A percentile compares a stretch with the other conserved stretches of the same genome.
phyloP scores from a whole-genome alignment of 2,888 invertebrate species.

The Meteorus cinctellus region DNA sequence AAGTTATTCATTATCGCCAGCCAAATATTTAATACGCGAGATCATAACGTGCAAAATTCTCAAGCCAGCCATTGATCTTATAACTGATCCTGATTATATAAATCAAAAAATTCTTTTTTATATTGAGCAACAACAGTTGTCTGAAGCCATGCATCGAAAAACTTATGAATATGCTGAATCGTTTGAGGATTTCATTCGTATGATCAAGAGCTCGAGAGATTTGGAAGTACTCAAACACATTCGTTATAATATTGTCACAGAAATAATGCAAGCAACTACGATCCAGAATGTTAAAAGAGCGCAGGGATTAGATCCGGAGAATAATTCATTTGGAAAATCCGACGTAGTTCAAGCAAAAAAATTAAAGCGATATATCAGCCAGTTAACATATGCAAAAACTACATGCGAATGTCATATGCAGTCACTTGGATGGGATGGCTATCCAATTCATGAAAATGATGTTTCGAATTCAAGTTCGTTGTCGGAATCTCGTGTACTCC shows the following conservation, averaged over 20 bases:
- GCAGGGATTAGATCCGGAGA: constrained; percentile 84
- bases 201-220: constrained; percentile 87
- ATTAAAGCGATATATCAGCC: constrained; percentile 87
- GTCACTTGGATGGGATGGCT: constrained; percentile 85
- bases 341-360: constrained; percentile 88
- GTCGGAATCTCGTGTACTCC: constrained; percentile 74
- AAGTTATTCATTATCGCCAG: constrained; percentile 85
- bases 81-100: constrained; percentile 93
- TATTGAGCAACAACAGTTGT: constrained; percentile 86
- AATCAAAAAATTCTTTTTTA: constrained; percentile 90
- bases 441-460: constrained; percentile 66
- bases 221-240: constrained; percentile 89
- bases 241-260: constrained; percentile 90
- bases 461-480: constrained; percentile 59
- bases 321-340: constrained; percentile 78
- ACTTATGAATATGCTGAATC: constrained; percentile 92
- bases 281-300: constrained; percentile 91
- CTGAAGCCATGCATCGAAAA: constrained; percentile 84
- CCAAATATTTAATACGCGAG: constrained; percentile 87
- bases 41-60: constrained; percentile 88
- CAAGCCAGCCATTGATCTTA: constrained; percentile 86
- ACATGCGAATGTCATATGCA: constrained; percentile 86
- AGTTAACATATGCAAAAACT: constrained; percentile 86
- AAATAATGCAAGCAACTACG: constrained; percentile 95
- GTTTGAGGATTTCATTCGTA: constrained; percentile 90